Conservation (phyloP, 2,113 vertebrate genomes). For the Cyphomyrus discorhynchus region DNA sequence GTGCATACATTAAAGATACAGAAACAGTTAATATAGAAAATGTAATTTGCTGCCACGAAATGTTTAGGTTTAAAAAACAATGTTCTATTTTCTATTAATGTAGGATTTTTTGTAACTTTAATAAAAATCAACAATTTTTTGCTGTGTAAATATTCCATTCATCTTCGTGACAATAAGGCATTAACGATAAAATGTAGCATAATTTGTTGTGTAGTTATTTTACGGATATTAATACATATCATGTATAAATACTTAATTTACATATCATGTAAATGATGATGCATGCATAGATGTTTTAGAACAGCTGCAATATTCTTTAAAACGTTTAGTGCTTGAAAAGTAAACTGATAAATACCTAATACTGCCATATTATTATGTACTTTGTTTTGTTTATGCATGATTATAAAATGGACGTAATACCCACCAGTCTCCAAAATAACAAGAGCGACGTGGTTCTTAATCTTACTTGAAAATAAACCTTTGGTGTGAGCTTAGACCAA, state of each 20-base stretch:
- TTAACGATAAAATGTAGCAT: background rate
- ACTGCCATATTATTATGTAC: background rate
- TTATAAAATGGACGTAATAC: background rate
- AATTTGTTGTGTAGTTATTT: background rate
- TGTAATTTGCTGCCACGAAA: background rate
- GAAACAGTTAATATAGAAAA: background rate
- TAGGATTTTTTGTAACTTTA: background rate
- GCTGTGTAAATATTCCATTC: background rate
- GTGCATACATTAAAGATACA: background rate
- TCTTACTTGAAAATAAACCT: background rate
- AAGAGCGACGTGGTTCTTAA: background rate
- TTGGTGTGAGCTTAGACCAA: background rate
- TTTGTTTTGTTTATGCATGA: background rate
- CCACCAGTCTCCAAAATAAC: background rate
- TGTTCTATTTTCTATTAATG: background rate
- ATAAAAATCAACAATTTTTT: background rate
- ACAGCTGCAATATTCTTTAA: background rate
- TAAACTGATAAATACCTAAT: background rate
- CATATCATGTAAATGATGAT: background rate
- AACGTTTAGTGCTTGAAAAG: background rate
- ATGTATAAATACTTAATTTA: too few species aligned
- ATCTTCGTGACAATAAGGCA: background rate
- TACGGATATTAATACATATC: background rate
- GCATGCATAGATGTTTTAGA: background rate
- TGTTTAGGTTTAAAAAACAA: background rate